Evolutionary conservation across 1,140 invertebrate species (phyloP).

Genomic region (Neuroterus valhalla): DNA sequence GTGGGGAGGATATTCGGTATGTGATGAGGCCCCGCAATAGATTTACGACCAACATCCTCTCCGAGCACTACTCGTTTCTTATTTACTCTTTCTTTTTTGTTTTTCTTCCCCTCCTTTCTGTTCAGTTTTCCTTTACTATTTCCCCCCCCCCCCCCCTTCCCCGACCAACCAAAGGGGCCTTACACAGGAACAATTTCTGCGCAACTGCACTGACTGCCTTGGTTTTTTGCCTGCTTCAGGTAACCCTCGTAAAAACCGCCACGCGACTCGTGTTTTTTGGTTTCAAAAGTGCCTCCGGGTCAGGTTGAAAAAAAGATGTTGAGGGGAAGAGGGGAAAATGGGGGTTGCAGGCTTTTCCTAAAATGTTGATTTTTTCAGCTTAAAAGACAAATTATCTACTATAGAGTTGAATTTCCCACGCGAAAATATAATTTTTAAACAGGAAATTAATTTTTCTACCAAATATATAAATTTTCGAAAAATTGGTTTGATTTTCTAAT

Average conservation of each 20-base stretch:
- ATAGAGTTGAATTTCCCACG: no score
- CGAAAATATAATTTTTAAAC: no score
- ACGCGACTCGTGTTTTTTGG: conserved; percentile 60
- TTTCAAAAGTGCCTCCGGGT: conserved; percentile 41
- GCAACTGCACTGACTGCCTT: conserved; percentile 20
- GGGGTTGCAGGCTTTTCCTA: no score
- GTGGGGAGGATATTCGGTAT: conserved; percentile 58
- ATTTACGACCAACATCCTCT: conserved; percentile 70
- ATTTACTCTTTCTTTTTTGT: conserved; percentile 53
- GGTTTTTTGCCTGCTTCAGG: conserved; percentile 34
- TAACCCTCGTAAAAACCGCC: conserved; percentile 60
- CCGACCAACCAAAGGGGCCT: conserved; percentile 7
- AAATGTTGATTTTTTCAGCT: no score
- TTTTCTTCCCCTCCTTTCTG: conserved; percentile 39
- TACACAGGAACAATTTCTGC: conserved; percentile 30
- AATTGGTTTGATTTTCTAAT: no score
- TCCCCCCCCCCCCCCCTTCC: conserved; percentile 12
- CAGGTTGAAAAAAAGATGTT: neutral
- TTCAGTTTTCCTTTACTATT: conserved; percentile 37
- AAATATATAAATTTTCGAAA: no score
- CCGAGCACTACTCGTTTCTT: conserved; percentile 50
- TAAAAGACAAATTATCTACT: no score
- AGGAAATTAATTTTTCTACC: no score
- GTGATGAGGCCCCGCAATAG: conserved; percentile 70
- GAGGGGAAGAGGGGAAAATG: no score